These are phyloP conservation scores for Notoglanidium macrostoma DNA, from an alignment of 2,797 vertebrate genomes.

Conservation along the genomic window DNA sequence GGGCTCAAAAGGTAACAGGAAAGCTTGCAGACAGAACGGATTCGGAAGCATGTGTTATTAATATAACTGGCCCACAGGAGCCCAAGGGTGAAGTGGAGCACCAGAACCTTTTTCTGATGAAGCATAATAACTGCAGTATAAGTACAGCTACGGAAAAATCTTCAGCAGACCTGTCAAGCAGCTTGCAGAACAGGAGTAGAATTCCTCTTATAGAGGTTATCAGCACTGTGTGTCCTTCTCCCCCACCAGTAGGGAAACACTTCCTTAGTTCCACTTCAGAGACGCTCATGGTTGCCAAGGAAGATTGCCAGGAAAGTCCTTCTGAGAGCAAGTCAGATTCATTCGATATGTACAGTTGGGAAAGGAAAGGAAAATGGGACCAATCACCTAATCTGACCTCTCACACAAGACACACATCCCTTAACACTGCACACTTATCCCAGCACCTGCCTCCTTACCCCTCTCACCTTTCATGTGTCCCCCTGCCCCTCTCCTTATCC, in stretches of 20 bases:
- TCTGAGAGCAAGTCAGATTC: constrained; percentile 60
- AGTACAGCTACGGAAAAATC: constrained; percentile 48
- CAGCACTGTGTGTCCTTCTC: constrained; percentile 61
- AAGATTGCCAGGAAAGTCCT: constrained; percentile 41
- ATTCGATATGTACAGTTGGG: constrained; percentile 58
- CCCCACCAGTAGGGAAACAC: constrained; percentile 49
- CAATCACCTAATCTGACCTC: constrained; percentile 42
- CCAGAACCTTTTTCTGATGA: constrained; percentile 56
- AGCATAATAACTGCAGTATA: constrained; percentile 64
- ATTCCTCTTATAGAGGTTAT: constrained; percentile 64
- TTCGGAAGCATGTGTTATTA: constrained; percentile 5
- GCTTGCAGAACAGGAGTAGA: constrained; percentile 33
- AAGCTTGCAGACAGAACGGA: constrained; percentile 5
- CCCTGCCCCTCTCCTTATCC: constrained; percentile 28
- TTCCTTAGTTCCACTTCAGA: constrained; percentile 60
- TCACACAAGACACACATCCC: constrained; percentile 9
- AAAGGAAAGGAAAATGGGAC: constrained; percentile 53
- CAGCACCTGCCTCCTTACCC: constrained; percentile 17
- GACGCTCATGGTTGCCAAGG: constrained; percentile 39
- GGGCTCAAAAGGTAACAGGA: constrained; percentile 19
- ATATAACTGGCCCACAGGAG: neutral
- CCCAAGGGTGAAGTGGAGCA: constrained; percentile 31
- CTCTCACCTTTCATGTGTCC: constrained; percentile 38
- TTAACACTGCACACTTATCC: constrained; percentile 1
- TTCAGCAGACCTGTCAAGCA: constrained; percentile 20